Conservation (phyloP, 2,797 vertebrate species). For the Myiothlypis coronata region DNA sequence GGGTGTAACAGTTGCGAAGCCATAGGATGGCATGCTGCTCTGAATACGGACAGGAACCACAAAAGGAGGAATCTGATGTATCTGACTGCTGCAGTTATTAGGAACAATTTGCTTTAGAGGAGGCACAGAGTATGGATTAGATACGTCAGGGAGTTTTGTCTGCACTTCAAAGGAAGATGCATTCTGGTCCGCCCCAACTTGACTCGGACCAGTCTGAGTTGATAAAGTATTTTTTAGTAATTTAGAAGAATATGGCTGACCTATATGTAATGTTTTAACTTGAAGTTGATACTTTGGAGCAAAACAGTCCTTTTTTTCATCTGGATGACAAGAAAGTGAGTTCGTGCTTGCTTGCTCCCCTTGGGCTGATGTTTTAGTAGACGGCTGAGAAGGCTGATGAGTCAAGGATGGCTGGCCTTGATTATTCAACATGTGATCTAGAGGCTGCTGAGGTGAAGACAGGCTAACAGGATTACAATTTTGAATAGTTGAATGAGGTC, state of each 20-base stretch:
- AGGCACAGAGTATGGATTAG: constrained; percentile 76
- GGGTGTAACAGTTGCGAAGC: constrained; percentile 74
- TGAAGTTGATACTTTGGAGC: constrained; percentile 94
- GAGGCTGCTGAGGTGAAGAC: constrained; percentile 72
- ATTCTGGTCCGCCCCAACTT: constrained; percentile 63
- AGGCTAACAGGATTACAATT: constrained; percentile 78
- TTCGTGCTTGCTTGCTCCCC: constrained; percentile 61
- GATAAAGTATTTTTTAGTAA: constrained; percentile 76
- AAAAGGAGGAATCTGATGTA: constrained; percentile 74
- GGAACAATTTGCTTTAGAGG: constrained; percentile 71
- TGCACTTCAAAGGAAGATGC: constrained; percentile 50
- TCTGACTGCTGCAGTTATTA: constrained; percentile 18
- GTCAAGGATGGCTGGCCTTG: constrained; percentile 78
- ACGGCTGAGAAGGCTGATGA: constrained; percentile 74
- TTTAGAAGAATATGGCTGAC: constrained; percentile 78
- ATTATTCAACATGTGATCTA: constrained; percentile 78
- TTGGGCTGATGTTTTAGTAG: constrained; percentile 70
- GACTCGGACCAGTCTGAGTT: constrained; percentile 77
- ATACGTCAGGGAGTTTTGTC: constrained; percentile 74
- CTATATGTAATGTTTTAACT: constrained; percentile 76
- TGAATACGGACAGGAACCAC: constrained; percentile 78
- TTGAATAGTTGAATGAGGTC: constrained; percentile 71
- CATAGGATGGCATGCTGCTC: constrained; percentile 75
- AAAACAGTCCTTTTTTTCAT: constrained; percentile 72
- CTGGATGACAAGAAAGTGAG: not conserved